These are phyloP conservation scores for Sciurus niger DNA, from an alignment of 2,113 vertebrate genomes.

Conservation along the genomic window DNA sequence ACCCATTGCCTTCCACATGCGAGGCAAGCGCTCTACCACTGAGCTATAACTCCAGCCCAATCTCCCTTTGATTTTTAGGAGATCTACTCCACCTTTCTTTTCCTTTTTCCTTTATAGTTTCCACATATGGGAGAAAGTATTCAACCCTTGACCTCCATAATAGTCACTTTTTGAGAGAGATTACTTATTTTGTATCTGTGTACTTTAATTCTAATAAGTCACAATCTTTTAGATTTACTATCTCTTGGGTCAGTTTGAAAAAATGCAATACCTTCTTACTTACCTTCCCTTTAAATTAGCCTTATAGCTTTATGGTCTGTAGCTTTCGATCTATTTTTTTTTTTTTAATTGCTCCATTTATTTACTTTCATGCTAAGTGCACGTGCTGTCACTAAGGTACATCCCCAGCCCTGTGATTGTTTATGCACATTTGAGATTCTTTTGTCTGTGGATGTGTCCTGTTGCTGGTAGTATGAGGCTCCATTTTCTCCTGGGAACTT, in stretches of 20 bases:
- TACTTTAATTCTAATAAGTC: conserved; percentile 49
- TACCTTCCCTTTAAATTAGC: background rate
- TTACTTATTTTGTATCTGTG: conserved; percentile 34
- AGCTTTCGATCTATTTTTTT: conserved; percentile 40
- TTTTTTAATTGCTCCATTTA: background rate
- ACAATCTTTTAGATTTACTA: background rate
- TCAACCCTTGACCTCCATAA: background rate
- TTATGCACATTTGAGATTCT: background rate
- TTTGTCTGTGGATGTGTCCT: background rate
- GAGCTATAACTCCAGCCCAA: too few relatives aligned
- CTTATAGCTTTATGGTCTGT: background rate
- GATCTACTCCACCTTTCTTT: too few relatives aligned
- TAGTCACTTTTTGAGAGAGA: background rate
- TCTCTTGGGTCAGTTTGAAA: conserved; percentile 9
- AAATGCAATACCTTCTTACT: background rate
- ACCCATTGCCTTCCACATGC: too few relatives aligned
- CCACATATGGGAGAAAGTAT: too few relatives aligned
- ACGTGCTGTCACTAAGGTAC: background rate
- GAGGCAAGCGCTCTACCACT: too few relatives aligned
- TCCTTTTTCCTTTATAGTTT: too few relatives aligned
- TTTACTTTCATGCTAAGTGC: background rate
- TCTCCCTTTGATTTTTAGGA: too few relatives aligned
- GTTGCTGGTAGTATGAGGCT: background rate
- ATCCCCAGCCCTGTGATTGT: background rate
- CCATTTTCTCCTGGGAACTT: background rate